Conservation (phyloP, 2,797 vertebrate genomes). For the Hephaestus fuliginosus region DNA sequence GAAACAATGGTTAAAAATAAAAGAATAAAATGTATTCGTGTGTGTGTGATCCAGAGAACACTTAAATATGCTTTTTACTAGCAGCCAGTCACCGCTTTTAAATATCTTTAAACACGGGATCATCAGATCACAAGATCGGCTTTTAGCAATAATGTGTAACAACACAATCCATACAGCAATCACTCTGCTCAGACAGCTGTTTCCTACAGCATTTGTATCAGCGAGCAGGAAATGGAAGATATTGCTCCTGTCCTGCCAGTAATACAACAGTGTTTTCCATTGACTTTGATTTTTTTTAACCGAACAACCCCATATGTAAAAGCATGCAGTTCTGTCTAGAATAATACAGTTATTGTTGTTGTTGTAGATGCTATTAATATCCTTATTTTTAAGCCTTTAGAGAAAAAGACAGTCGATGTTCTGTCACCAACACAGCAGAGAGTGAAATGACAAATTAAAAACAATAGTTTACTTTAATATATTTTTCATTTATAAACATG, state of each 20-base stretch:
- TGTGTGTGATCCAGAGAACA: constrained; percentile 66
- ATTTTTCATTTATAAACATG: constrained; percentile 26
- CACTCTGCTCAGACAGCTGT: constrained; percentile 55
- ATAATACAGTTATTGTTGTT: background rate
- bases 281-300: constrained; percentile 43
- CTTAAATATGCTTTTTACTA: constrained; percentile 61
- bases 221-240: constrained; percentile 52
- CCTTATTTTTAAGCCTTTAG: too few species aligned
- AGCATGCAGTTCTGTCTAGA: background rate
- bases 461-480: background rate
- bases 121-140: constrained; percentile 48
- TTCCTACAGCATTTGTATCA: constrained; percentile 55
- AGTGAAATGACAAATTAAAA: constrained; percentile 24
- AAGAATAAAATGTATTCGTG: constrained; percentile 66
- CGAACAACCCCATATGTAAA: constrained; percentile 9
- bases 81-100: constrained; percentile 67
- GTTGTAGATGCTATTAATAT: too few species aligned
- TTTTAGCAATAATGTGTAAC: constrained; percentile 68
- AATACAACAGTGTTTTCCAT: constrained; percentile 45
- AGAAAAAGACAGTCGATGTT: too few species aligned
- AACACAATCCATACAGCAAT: constrained; percentile 73
- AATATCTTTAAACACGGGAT: constrained; percentile 72
- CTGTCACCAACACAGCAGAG: background rate
- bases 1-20: constrained; percentile 79
- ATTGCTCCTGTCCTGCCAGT: constrained; percentile 42